Conservation (phyloP, 1,140 invertebrate genomes). For the Drosophila quadrilineata region DNA sequence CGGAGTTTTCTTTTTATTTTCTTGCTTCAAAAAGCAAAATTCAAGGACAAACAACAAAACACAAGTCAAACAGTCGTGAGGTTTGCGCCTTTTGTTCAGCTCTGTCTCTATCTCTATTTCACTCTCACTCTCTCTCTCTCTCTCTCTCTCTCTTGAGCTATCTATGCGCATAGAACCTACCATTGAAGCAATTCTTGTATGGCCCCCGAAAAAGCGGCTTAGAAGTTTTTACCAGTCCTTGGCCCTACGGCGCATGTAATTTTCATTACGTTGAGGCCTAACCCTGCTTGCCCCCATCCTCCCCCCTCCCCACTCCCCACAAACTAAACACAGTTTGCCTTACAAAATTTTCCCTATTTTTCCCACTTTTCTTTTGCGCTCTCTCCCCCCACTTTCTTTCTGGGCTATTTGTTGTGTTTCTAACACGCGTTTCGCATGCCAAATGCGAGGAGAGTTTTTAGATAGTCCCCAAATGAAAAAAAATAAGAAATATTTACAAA, state of each 20-base stretch:
- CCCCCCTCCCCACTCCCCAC: not conserved
- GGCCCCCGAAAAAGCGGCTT: slow-evolving; percentile 43
- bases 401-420: slow-evolving; percentile 33
- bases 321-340: too few species aligned
- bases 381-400: slow-evolving; percentile 2
- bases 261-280: slow-evolving; percentile 57
- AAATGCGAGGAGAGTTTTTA: slow-evolving; percentile 17
- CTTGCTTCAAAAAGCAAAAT: slow-evolving; percentile 48
- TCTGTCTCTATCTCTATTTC: slow-evolving; percentile 23
- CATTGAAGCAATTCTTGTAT: too few species aligned
- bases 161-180: too few species aligned
- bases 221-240: slow-evolving; percentile 50
- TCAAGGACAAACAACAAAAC: slow-evolving; percentile 71
- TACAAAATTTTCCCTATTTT: too few species aligned
- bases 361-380: not conserved
- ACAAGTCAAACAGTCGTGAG: slow-evolving; percentile 64
- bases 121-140: too few species aligned
- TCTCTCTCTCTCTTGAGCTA: too few species aligned
- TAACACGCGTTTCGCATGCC: slow-evolving; percentile 18
- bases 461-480: too few species aligned
- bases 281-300: not conserved
- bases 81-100: slow-evolving; percentile 37
- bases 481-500: too few species aligned
- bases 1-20: too few species aligned
- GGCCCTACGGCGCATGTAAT: slow-evolving; percentile 50